Conservation (phyloP, 2,797 vertebrate genomes). For the Lutjanus campechanus region DNA sequence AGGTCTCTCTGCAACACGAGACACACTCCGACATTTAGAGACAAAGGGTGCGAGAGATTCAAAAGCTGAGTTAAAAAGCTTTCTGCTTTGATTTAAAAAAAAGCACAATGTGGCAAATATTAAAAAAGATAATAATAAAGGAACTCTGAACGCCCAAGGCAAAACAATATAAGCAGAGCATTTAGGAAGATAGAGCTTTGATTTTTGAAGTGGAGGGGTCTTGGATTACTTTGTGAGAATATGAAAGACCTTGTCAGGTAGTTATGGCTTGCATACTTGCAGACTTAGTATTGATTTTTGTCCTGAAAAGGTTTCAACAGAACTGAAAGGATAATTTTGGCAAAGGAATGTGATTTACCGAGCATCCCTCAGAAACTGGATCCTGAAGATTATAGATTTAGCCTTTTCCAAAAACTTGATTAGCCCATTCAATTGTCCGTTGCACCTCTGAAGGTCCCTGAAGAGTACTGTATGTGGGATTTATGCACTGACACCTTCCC, state of each 20-base stretch:
- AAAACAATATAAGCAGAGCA: constrained; percentile 56
- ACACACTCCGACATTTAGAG: constrained; percentile 15
- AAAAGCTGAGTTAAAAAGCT: constrained; percentile 38
- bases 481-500: neutral
- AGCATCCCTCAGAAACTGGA: neutral
- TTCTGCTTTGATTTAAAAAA: constrained; percentile 49
- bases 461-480: neutral
- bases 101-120: constrained; percentile 18
- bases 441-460: neutral
- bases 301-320: neutral
- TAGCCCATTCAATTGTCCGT: neutral
- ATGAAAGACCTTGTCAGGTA: constrained; percentile 31
- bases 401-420: neutral
- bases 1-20: neutral
- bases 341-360: neutral
- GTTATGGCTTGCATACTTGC: constrained; percentile 8
- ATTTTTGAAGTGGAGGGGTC: constrained; percentile 32
- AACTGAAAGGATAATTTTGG: neutral
- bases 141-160: constrained; percentile 45
- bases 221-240: constrained; percentile 27
- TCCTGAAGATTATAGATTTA: neutral
- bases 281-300: neutral
- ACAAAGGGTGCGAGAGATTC: constrained; percentile 43
- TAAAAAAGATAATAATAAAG: constrained; percentile 42
- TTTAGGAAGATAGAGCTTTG: constrained; percentile 38